Evolutionary conservation across 2,113 vertebrate genomes (phyloP).

Genomic region (Rhinopithecus roxellana): DNA sequence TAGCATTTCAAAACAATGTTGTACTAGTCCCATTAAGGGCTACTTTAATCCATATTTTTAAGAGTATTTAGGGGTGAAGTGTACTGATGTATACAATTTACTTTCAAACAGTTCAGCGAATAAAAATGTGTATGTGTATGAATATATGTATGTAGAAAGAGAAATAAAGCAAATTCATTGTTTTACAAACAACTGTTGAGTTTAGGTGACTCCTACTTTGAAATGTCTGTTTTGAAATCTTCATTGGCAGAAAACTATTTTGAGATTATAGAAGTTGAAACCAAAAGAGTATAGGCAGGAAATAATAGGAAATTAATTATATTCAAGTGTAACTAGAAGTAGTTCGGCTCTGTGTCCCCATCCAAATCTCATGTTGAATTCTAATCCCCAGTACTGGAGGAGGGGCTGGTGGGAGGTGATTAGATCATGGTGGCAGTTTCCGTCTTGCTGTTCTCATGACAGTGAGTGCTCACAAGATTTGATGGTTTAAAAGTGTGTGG

Average conservation of each 20-base stretch:
- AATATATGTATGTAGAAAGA: neutral
- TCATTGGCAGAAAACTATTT: slow-evolving; percentile 3
- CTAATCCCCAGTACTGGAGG: too few species aligned
- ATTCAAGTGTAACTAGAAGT: neutral
- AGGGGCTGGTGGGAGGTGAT: too few species aligned
- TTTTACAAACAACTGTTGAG: neutral
- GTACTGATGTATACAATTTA: neutral
- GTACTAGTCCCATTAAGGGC: neutral
- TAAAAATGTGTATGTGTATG: neutral
- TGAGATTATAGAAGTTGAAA: neutral
- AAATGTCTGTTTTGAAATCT: slow-evolving; percentile 7
- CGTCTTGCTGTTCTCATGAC: too few species aligned
- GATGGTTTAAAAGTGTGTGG: too few species aligned
- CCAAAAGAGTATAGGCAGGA: neutral
- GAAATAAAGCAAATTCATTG: neutral
- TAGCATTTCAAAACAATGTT: neutral
- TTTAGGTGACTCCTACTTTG: neutral
- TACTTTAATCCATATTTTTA: slow-evolving; percentile 29
- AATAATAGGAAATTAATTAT: neutral
- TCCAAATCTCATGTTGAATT: too few species aligned
- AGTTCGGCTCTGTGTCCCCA: neutral
- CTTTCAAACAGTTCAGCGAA: neutral
- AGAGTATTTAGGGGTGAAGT: neutral
- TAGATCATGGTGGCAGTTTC: too few species aligned
- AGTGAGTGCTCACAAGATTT: too few species aligned